Evolutionary conservation across 1,140 invertebrate genomes (phyloP).

Genomic region (Meloidogyne floridensis): DNA sequence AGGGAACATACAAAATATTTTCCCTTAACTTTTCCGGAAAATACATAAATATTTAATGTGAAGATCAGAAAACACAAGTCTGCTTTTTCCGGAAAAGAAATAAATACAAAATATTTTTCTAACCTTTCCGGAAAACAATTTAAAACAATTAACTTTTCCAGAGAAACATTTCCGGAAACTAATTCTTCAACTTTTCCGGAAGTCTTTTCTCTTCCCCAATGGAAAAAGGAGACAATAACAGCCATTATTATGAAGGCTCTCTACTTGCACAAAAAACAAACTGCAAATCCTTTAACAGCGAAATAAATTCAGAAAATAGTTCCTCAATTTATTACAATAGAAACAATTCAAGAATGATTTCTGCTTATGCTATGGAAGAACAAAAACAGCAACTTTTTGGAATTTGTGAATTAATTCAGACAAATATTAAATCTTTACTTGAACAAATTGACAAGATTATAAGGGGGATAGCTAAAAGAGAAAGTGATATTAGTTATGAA

Average conservation of each 20-base stretch:
- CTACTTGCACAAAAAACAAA: background rate
- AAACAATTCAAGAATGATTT: conserved; percentile 7
- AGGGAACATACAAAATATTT: too few relatives aligned
- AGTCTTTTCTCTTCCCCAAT: background rate
- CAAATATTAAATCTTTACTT: conserved; percentile 8
- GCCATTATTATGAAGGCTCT: background rate
- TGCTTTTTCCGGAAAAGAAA: too few relatives aligned
- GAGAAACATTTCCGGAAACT: too few relatives aligned
- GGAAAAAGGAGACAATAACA: background rate
- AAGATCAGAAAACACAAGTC: too few relatives aligned
- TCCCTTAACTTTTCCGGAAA: too few relatives aligned
- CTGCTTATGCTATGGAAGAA: conserved; percentile 22
- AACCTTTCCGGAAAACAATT: background rate
- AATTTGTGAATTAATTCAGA: conserved; percentile 11
- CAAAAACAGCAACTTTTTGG: conserved; percentile 20
- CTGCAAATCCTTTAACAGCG: background rate
- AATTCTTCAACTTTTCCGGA: background rate
- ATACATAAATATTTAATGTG: too few relatives aligned
- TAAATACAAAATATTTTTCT: too few relatives aligned
- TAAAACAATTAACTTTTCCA: background rate
- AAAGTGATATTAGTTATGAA: background rate
- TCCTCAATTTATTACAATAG: background rate
- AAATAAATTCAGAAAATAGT: background rate
- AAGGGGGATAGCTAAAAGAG: background rate
- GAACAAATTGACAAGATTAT: conserved; percentile 8